A percentile compares a stretch with the other conserved stretches of the same genome.
Evolutionary conservation across 1,140 invertebrate genomes (phyloP).

Genomic region (Drosophila aff.): DNA sequence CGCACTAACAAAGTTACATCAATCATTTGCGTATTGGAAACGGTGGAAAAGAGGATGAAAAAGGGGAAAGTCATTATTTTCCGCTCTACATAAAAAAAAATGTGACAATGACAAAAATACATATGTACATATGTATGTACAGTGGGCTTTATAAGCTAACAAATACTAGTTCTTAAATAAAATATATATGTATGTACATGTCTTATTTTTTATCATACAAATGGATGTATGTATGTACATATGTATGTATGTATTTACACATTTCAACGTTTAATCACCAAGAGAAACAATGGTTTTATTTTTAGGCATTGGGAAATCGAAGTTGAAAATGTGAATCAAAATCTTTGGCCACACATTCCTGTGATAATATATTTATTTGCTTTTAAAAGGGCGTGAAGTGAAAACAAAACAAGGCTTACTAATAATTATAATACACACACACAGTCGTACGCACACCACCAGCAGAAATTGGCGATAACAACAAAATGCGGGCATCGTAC

Average conservation of each 20-base stretch:
- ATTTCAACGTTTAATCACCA: not conserved
- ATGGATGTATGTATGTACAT: not conserved
- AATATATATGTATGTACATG: not conserved
- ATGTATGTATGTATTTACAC: not conserved
- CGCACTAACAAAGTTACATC: slow-evolving; percentile 44
- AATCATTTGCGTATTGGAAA: slow-evolving; percentile 43
- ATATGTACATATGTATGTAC: not conserved
- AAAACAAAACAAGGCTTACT: slow-evolving; percentile 38
- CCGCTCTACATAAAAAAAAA: slow-evolving; percentile 30
- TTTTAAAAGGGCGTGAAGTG: slow-evolving; percentile 32
- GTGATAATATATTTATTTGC: slow-evolving; percentile 15
- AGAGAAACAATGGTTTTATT: not conserved
- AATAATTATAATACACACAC: slow-evolving; percentile 13
- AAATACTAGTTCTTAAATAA: not conserved
- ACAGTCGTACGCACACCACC: not conserved
- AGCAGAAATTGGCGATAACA: slow-evolving; percentile 38
- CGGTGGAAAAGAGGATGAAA: not conserved
- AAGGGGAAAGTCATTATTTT: slow-evolving; percentile 7
- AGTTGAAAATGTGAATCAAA: not conserved
- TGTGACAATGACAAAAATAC: slow-evolving; percentile 15
- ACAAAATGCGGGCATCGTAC: slow-evolving; percentile 37
- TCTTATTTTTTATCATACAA: not conserved
- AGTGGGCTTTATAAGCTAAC: not conserved
- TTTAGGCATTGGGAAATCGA: slow-evolving; percentile 1
- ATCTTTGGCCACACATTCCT: slow-evolving; percentile 18